Base-by-base conservation (phyloP, 2,113 vertebrate species). In the Cardinalis cardinalis region DNA sequence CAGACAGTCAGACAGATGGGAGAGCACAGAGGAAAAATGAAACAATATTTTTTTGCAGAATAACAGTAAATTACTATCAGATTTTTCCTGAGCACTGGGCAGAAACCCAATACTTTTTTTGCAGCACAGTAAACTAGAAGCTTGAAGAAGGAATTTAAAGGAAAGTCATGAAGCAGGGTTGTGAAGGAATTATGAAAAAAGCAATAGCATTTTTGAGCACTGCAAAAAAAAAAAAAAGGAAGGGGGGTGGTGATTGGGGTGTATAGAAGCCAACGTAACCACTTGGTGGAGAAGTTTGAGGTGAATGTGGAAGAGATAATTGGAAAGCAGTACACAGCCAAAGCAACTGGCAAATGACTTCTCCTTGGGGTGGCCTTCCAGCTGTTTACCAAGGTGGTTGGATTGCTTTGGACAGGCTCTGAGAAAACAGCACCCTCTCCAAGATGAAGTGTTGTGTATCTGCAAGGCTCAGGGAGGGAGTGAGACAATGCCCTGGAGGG, bases 161-260 rank as follows among this genome's bases (percentile, higher is more conserved):
- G 69, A 36, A 2, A 70, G 29, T n/a, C 18, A 46, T 6, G 12
- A 87, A 31, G 9, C 25, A 81, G 36, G 40, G 10, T 3, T 71
- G 17, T 41, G 34, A 41, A 68, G 29, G 31, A 76, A 61, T 10
- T 44, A n/a, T 49, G 21, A 59, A 76, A 77, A 83, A 81, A 77
- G 2, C 28, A 61, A 32, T 2, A 46, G 18, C 0, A 3, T 4
- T 69, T 91, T 48, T 36, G 24, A 69, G 10, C 12, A 14, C 1
- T 11, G 16, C 1, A 60, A n/a, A 61, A 52, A 51, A n/a, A 61
- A 52, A 51, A 55, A 51, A 13, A 32, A 60, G 2, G 10, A 3
- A 5, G 10, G 4, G 7, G 3, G 4, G 9, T 2, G 2, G 10
- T 9, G 6, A 19, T 2, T 36, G 17, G 32, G 4, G 1, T n/a